Conservation (phyloP, 2,888 invertebrate species). For the Encarsia formosa region DNA sequence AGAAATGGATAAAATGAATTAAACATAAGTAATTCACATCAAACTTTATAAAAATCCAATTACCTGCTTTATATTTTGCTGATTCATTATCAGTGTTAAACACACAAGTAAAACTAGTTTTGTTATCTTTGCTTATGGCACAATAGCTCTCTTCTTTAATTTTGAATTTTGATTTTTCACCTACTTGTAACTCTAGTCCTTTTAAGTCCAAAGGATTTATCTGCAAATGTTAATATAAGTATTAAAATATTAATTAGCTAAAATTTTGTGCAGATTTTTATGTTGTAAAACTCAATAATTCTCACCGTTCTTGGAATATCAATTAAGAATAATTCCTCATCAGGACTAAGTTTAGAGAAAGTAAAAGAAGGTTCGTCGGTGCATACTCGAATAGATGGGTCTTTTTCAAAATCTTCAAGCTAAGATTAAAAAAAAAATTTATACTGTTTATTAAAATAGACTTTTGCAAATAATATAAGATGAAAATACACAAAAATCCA, state of each 20-base stretch:
- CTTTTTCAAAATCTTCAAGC: slow-evolving; percentile 24
- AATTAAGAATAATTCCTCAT: slow-evolving; percentile 31
- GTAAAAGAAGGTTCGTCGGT: slow-evolving; percentile 18
- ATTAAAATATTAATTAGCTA: neutral
- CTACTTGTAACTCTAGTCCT: slow-evolving; percentile 26
- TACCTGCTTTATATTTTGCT: slow-evolving; percentile 17
- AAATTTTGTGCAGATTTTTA: neutral
- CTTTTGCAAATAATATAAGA: neutral
- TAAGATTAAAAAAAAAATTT: slow-evolving; percentile 9
- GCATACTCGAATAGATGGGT: slow-evolving; percentile 12
- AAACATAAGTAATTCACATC: neutral
- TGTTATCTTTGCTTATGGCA: slow-evolving; percentile 20
- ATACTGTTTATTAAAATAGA: neutral
- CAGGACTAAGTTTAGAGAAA: slow-evolving; percentile 20
- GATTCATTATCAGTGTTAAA: slow-evolving; percentile 13
- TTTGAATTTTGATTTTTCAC: slow-evolving; percentile 29
- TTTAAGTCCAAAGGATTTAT: slow-evolving; percentile 27
- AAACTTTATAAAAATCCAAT: too few species aligned
- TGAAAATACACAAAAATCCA: neutral
- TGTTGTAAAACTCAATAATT: neutral
- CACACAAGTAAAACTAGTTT: slow-evolving; percentile 28
- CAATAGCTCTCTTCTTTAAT: slow-evolving; percentile 27
- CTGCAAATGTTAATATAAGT: slow-evolving; percentile 15
- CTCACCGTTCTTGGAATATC: slow-evolving; percentile 30
- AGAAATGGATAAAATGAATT: neutral